These are phyloP conservation scores for Agapornis roseicollis DNA, from an alignment of 2,113 vertebrate species.

Conservation along the genomic window DNA sequence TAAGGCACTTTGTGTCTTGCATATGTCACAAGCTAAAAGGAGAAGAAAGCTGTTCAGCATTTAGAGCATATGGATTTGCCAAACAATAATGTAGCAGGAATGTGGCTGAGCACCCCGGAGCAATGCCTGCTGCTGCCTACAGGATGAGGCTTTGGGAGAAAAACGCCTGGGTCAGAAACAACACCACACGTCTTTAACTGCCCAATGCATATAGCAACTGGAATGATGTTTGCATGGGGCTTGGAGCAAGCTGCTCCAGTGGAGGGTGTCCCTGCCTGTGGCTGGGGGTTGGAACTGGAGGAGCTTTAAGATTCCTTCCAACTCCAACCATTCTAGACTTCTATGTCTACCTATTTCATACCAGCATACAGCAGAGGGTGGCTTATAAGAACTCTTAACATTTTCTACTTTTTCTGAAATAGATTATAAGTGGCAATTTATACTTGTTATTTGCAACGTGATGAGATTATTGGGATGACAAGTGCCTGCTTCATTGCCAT, in stretches of 20 bases:
- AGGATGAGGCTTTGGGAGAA: neutral
- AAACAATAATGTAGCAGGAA: neutral
- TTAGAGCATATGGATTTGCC: rapidly evolving
- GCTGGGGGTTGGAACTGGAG: neutral
- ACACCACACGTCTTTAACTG: neutral
- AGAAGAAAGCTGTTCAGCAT: neutral
- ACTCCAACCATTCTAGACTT: neutral
- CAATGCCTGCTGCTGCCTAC: neutral
- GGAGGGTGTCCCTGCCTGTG: neutral
- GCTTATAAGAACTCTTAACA: neutral
- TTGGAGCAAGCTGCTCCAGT: neutral
- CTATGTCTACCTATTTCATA: neutral
- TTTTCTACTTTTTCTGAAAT: neutral
- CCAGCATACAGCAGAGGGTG: neutral
- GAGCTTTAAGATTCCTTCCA: neutral
- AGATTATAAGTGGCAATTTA: neutral
- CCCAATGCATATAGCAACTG: neutral
- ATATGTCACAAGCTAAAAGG: neutral
- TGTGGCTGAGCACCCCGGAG: neutral
- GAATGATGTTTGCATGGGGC: neutral
- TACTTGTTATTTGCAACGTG: neutral
- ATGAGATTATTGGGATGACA: neutral
- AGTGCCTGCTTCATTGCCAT: neutral
- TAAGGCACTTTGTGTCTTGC: neutral
- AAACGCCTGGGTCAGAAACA: neutral